phyloP scores from a whole-genome alignment of 2,888 invertebrate species.

The Mythimna loreyi region DNA sequence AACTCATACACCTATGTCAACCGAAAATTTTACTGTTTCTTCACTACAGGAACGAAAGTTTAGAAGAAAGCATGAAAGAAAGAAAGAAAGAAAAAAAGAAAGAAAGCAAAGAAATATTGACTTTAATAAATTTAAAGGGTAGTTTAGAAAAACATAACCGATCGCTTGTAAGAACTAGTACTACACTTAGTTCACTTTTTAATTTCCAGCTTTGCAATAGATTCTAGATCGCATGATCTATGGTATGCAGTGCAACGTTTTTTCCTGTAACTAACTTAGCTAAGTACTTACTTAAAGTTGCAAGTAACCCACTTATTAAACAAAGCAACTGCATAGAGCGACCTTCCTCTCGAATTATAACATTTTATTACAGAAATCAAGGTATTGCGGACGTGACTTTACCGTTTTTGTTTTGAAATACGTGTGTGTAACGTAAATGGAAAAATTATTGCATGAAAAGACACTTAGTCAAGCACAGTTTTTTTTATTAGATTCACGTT shows the following conservation, averaged over 20 bases:
- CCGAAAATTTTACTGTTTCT: no score
- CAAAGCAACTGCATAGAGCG: constrained; percentile 39
- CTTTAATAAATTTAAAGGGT: no score
- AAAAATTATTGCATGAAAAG: neutral
- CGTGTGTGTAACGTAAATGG: neutral
- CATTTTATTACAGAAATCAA: constrained; percentile 24
- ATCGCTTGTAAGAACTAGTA: no score
- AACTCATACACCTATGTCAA: no score
- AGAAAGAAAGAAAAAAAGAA: no score
- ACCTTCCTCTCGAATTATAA: constrained; percentile 50
- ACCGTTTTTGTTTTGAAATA: constrained; percentile 8
- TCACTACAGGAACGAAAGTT: no score
- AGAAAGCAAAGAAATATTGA: no score
- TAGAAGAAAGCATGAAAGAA: no score
- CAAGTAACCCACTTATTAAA: constrained; percentile 35
- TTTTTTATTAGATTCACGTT: neutral
- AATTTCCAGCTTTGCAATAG: neutral
- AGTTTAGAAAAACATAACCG: no score
- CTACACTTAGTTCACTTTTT: neutral
- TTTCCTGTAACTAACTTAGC: neutral
- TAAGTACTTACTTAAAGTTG: constrained; percentile 4
- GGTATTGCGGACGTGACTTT: constrained; percentile 39
- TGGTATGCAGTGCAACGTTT: neutral
- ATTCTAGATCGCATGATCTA: neutral
- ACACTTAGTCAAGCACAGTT: neutral